A percentile compares a stretch with the other conserved stretches of the same genome.
These are phyloP conservation scores for Aphelenchoides avenae DNA, from an alignment of 1,140 invertebrate genomes.

Conservation along the genomic window DNA sequence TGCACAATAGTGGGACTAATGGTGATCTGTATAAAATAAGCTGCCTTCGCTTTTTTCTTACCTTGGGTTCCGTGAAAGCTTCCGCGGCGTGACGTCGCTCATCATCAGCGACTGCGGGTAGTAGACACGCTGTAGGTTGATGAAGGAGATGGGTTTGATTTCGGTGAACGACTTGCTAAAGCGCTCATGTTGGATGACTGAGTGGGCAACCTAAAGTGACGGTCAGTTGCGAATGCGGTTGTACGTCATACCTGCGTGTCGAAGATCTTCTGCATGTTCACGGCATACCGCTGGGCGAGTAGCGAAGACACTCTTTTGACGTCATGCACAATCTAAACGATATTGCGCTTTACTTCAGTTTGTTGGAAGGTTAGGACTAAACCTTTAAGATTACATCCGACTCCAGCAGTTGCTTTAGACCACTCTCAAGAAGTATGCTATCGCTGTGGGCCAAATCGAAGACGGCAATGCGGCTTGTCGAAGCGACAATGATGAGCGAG, in stretches of 20 bases:
- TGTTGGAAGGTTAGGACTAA: conserved; percentile 5
- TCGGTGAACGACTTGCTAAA: conserved; percentile 74
- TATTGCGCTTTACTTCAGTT: neutral
- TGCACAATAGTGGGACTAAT: neutral
- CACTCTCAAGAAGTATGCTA: conserved; percentile 72
- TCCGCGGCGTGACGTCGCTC: conserved; percentile 55
- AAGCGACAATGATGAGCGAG: conserved; percentile 52
- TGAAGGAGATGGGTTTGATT: conserved; percentile 51
- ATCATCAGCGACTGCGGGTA: conserved; percentile 59
- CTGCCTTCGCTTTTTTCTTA: too few species aligned
- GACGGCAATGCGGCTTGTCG: conserved; percentile 64
- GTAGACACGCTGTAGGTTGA: conserved; percentile 58
- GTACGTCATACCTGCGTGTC: conserved; percentile 78
- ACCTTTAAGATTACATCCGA: conserved; percentile 78
- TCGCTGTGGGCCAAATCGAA: conserved; percentile 85
- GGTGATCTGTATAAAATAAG: conserved; percentile 3
- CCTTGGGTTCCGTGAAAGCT: conserved; percentile 54
- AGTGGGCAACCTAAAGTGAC: conserved; percentile 71
- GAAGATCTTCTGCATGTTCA: conserved; percentile 80
- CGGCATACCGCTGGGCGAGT: conserved; percentile 79
- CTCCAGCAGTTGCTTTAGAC: conserved; percentile 75
- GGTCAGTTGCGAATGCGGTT: neutral
- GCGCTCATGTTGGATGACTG: conserved; percentile 82
- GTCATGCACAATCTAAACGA: conserved; percentile 78
- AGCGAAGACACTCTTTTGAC: conserved; percentile 85